Conservation (phyloP, 2,888 invertebrate genomes). For the Rhagonycha lutea region DNA sequence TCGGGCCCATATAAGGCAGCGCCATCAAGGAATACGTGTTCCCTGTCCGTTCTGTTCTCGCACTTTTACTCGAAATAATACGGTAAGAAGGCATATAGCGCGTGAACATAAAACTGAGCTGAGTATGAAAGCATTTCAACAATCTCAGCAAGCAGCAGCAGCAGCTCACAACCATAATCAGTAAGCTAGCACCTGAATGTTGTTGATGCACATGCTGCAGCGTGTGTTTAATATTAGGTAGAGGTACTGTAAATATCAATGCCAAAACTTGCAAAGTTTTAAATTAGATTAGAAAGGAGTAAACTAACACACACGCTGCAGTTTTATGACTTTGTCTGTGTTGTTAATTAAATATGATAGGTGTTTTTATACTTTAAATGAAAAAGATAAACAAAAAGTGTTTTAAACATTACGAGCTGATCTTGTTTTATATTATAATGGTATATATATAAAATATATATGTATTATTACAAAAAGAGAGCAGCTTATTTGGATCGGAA, state of each 20-base stretch:
- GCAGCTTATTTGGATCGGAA: constrained; percentile 26
- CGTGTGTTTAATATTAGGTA: constrained; percentile 11
- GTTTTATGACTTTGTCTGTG: constrained; percentile 47
- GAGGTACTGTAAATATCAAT: constrained; percentile 30
- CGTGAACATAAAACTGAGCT: constrained; percentile 82
- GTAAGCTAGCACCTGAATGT: constrained; percentile 52
- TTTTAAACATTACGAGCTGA: constrained; percentile 45
- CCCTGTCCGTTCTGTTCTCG: constrained; percentile 90
- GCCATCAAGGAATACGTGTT: constrained; percentile 90
- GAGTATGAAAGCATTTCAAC: constrained; percentile 68
- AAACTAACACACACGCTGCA: constrained; percentile 42
- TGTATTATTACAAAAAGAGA: background rate
- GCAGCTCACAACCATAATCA: constrained; percentile 66
- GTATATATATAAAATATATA: background rate
- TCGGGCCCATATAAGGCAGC: constrained; percentile 87
- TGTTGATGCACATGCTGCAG: constrained; percentile 32
- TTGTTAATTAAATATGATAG: constrained; percentile 45
- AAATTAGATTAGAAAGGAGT: constrained; percentile 28
- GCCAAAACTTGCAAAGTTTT: constrained; percentile 26
- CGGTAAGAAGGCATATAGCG: constrained; percentile 87
- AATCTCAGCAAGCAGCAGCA: constrained; percentile 56
- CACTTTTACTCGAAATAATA: constrained; percentile 91
- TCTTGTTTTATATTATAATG: constrained; percentile 39
- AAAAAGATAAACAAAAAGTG: constrained; percentile 37
- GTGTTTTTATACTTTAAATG: constrained; percentile 43